Percentiles rank a stretch among this genome's conserved stretches.
phyloP scores from a whole-genome alignment of 2,888 invertebrate genomes.

The Fissipunctia ypsillon region DNA sequence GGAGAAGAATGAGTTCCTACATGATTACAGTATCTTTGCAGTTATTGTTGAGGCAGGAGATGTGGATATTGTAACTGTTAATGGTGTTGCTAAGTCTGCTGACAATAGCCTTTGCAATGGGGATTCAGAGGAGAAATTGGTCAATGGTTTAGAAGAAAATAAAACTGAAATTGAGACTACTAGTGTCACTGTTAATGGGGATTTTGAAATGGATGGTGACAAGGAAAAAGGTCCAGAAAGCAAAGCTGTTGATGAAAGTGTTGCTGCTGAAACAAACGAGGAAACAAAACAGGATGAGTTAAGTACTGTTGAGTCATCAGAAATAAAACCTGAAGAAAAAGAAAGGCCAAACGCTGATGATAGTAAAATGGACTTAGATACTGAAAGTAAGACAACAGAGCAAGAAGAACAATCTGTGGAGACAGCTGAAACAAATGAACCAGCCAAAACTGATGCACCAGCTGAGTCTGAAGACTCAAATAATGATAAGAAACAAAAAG shows the following conservation, averaged over 20 bases:
- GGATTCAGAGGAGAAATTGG: slow-evolving; percentile 40
- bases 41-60: slow-evolving; percentile 77
- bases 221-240: slow-evolving; percentile 18
- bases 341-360: slow-evolving; percentile 11
- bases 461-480: not conserved
- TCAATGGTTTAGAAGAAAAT: slow-evolving; percentile 33
- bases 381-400: slow-evolving; percentile 14
- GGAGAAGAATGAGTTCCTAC: slow-evolving; percentile 93
- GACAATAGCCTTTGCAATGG: slow-evolving; percentile 63
- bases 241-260: slow-evolving; percentile 8
- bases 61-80: slow-evolving; percentile 71
- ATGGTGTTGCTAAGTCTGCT: slow-evolving; percentile 57
- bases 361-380: slow-evolving; percentile 15
- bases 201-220: slow-evolving; percentile 34
- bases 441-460: slow-evolving; percentile 9
- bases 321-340: slow-evolving; percentile 24
- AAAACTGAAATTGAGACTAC: slow-evolving; percentile 6
- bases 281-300: slow-evolving; percentile 12
- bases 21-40: slow-evolving; percentile 91
- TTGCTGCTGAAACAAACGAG: slow-evolving; percentile 14
- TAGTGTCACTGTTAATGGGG: slow-evolving; percentile 15
- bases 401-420: slow-evolving; percentile 28
- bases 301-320: slow-evolving; percentile 24
- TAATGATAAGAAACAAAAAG: slow-evolving; percentile 9
- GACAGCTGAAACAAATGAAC: slow-evolving; percentile 23